Conservation (phyloP, 1,140 invertebrate species). For the Temnothorax curvispinosus region DNA sequence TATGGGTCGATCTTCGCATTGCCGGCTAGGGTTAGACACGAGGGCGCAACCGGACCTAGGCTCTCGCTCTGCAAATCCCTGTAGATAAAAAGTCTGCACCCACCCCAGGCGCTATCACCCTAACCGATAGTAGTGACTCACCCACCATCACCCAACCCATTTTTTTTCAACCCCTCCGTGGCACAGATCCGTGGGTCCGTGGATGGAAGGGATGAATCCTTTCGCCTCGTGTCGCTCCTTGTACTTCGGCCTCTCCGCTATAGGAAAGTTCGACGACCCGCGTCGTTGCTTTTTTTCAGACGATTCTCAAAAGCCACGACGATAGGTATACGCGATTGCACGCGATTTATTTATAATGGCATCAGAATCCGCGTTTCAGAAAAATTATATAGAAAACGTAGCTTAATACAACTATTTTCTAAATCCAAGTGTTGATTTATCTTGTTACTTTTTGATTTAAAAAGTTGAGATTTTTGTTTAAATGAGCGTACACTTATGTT, state of each 20-base stretch:
- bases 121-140: constrained; percentile 80
- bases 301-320: neutral
- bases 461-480: neutral
- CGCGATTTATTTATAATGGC: neutral
- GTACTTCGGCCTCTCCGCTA: constrained; percentile 65
- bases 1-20: constrained; percentile 75
- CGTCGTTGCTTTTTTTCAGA: neutral
- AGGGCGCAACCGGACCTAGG: constrained; percentile 82
- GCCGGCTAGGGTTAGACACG: constrained; percentile 69
- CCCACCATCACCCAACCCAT: constrained; percentile 81
- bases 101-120: constrained; percentile 79
- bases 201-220: constrained; percentile 79
- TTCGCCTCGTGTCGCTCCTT: constrained; percentile 76
- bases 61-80: constrained; percentile 81
- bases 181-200: constrained; percentile 76
- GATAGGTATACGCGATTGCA: neutral
- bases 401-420: neutral
- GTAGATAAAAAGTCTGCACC: constrained; percentile 83
- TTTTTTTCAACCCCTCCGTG: constrained; percentile 81
- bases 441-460: neutral
- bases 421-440: neutral
- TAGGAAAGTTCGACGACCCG: constrained; percentile 62
- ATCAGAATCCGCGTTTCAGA: neutral
- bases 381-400: neutral
- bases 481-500: neutral